Evolutionary conservation across 2,113 vertebrate genomes (phyloP).

Genomic region (Boleophthalmus pectinirostris): DNA sequence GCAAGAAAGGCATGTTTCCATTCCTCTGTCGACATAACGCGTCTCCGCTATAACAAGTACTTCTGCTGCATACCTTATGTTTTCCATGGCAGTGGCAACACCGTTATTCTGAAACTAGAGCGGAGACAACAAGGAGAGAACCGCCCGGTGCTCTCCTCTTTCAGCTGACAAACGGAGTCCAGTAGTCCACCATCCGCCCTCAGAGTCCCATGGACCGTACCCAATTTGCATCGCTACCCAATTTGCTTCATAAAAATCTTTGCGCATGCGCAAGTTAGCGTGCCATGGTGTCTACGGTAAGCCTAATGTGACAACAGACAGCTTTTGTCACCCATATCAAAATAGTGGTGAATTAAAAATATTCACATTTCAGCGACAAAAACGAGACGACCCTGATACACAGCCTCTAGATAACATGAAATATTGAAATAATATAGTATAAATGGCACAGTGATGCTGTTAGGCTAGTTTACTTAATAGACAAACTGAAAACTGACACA

Average conservation of each 20-base stretch:
- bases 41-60: not conserved
- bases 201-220: conserved; percentile 17
- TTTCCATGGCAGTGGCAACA: conserved; percentile 42
- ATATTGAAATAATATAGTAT: not conserved
- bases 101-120: conserved; percentile 25
- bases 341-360: not conserved
- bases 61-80: conserved; percentile 37
- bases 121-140: conserved; percentile 6
- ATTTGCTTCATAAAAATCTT: not conserved
- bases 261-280: not conserved
- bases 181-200: conserved; percentile 24
- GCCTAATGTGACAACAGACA: not conserved
- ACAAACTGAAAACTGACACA: not conserved
- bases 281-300: not conserved
- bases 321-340: not conserved
- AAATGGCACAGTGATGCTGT: not conserved
- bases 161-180: conserved; percentile 42
- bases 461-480: not conserved
- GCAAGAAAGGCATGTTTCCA: conserved; percentile 20
- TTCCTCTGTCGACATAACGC: conserved; percentile 21
- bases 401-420: no score
- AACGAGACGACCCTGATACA: no score
- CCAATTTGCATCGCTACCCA: conserved; percentile 1
- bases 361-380: not conserved
- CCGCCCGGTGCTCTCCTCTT: conserved; percentile 31